Evolutionary conservation across 2,113 vertebrate species (phyloP), one percentile per base, ranked within the genome.

Genomic region (Delphinapterus leucas): DNA sequence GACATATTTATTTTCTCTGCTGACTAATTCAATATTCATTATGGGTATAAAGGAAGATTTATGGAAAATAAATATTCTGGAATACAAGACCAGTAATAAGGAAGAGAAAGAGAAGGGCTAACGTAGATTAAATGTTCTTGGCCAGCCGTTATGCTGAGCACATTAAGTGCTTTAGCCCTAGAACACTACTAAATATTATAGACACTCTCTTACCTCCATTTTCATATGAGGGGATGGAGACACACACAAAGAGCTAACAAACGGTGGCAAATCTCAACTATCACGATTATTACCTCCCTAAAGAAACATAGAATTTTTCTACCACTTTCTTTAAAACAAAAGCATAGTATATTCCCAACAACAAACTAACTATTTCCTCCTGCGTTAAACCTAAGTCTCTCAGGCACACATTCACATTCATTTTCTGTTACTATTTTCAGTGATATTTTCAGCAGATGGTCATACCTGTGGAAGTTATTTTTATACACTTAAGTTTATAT

Each of bases 1-100:
- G 93, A 98, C 95, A 86, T 96, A 96, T 79, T 96, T 95, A 97
- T 98, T 92, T 97, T 71, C 95, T 97, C 91, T 89, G 61, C 20
- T 21, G 95, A 94, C 1, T 3, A 98, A 98, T 90, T 88, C 95
- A 98, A 96, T 96, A 90, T 63, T 81, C 55, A 90, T 1, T 28
- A 89, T 47, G 82, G 58, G 65, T 79, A 93, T 71, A 63, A 93
- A 63, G 89, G 92, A 87, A 97, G 8, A 92, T 65, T 68, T 94
- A 83, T 70, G 96, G 17, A 96, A 93, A 97, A 85, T 93, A 95
- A 85, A 88, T 96, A 96, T 92, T 96, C 41, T 58, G 26, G 58
- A 68, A 55, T 47, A 91, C 44, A 76, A 74, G 63, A 76, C 53
- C 7, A 81, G 55, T 36, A 23, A 47, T 10, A 31, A 41, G 23